A percentile compares a stretch with the other conserved stretches of the same genome.
phyloP scores from a whole-genome alignment of 1,140 invertebrate genomes.

The Cotesia chilonis region DNA sequence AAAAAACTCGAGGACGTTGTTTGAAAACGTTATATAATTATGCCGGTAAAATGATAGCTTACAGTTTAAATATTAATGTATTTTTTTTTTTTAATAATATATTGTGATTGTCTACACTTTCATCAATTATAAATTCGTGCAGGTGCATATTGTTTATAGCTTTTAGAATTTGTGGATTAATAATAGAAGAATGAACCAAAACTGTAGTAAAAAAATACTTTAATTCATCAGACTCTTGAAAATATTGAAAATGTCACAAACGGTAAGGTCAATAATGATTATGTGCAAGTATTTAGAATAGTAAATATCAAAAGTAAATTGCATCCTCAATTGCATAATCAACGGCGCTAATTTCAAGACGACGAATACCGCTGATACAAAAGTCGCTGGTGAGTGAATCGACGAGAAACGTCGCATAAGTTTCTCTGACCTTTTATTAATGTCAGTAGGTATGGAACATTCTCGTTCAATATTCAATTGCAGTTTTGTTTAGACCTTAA shows the following conservation, averaged over 20 bases:
- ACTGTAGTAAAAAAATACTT: background rate
- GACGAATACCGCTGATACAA: background rate
- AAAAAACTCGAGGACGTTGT: background rate
- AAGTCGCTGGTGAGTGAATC: background rate
- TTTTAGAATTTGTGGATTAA: no score
- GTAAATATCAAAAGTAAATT: conserved; percentile 30
- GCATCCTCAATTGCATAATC: conserved; percentile 32
- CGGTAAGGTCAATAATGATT: conserved; percentile 25
- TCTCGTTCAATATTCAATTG: conserved; percentile 2
- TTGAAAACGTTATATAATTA: background rate
- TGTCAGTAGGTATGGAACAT: conserved; percentile 32
- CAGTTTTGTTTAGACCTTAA: conserved; percentile 9
- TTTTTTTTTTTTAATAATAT: no score
- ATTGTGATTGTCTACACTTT: no score
- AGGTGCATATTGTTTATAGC: no score
- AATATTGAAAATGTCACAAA: conserved; percentile 41
- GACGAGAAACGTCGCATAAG: conserved; percentile 29
- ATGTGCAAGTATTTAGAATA: conserved; percentile 12
- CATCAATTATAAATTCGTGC: no score
- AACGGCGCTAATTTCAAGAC: background rate
- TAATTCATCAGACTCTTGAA: background rate
- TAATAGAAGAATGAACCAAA: background rate
- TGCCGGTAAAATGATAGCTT: no score
- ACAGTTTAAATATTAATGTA: no score
- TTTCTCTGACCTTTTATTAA: conserved; percentile 44